Conservation (phyloP, 2,888 invertebrate genomes). For the Theretra japonica region DNA sequence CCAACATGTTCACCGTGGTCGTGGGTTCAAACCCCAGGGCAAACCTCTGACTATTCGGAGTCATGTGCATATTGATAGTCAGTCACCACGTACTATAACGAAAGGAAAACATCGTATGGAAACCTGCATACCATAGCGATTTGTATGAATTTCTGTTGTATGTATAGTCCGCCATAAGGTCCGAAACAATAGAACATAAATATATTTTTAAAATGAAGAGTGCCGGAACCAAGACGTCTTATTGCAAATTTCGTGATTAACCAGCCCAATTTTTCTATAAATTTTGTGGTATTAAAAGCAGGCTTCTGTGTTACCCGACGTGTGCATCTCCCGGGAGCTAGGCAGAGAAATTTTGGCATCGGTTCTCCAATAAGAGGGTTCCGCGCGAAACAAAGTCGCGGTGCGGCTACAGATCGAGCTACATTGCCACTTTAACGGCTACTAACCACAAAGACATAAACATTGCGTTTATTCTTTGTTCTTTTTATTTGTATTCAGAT, state of each 20-base stretch:
- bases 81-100: too few species aligned
- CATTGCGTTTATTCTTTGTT: background rate
- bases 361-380: constrained; percentile 38
- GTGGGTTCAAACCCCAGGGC: too few species aligned
- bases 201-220: too few species aligned
- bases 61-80: too few species aligned
- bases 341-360: constrained; percentile 54
- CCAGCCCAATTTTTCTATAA: background rate
- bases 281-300: background rate
- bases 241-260: background rate
- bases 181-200: too few species aligned
- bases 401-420: background rate
- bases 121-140: too few species aligned
- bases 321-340: constrained; percentile 35
- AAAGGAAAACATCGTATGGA: too few species aligned
- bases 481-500: background rate
- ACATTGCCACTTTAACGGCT: constrained; percentile 12
- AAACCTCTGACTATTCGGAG: too few species aligned
- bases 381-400: constrained; percentile 32
- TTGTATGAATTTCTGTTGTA: too few species aligned
- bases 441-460: constrained; percentile 1
- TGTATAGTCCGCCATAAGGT: too few species aligned
- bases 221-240: too few species aligned
- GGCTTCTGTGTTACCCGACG: background rate
- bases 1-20: too few species aligned